Base-by-base conservation (phyloP, 1,140 invertebrate species). In the Hormaphis cornu region DNA sequence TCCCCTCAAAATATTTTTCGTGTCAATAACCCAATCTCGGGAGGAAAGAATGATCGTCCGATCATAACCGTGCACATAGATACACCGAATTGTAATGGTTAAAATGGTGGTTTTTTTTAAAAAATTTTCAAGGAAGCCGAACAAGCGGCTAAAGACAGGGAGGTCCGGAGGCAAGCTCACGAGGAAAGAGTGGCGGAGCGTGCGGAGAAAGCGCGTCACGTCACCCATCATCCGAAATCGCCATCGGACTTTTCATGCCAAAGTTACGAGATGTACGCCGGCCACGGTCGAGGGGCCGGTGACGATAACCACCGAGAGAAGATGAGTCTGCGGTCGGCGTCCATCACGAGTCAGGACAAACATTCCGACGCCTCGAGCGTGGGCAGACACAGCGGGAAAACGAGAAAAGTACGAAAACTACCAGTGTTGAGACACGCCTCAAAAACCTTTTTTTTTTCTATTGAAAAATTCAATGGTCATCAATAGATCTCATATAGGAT, bases 271-370 rank as follows among this genome's bases (percentile, higher is more conserved):
- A 80, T 92, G 54, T 93, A 91, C 80, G 88, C 91, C 58, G 88
- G 87, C 71, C 89, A 91, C 76, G 89, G 91, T 74, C 89, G 89
- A 74, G 87, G 87, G 73, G 88, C 89, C 77, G 86, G 87, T 74
- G 89, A 92, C 76, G 89, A 89, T 81, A 91, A 92, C 82, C 86
- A 87, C 75, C 89, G 90, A 77, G 91, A 95, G 78, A 88, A 89
- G 78, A 91, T 92, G 85, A 93, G 90, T 79, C 87, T 93, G 69
- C 84, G 89, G 76, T 93, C 90, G 76, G 89, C 90, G 74, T 91
- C 90, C 76, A 84, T 91, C 79, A 66, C 61, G 18, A 90, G 87
- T 83, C 89, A 91, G 79, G 86, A 90, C 78, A 75, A 73, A 75
- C 74, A 77, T 74, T 74, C 81, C 79, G 75, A 80, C 75, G 76